Conservation (phyloP, 2,113 vertebrate genomes). For the Tautogolabrus adspersus region DNA sequence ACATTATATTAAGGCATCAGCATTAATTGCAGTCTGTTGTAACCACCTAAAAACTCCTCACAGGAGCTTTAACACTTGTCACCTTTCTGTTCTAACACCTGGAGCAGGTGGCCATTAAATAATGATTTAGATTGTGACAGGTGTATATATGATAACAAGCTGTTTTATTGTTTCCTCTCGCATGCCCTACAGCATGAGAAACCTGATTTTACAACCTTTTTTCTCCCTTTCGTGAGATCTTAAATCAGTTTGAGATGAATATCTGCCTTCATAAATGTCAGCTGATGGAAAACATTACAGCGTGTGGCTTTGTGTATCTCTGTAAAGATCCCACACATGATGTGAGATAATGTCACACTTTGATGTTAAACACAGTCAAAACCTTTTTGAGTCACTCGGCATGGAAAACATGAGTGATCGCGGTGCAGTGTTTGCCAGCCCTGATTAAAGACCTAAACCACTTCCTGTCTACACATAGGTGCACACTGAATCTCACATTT, state of each 20-base stretch:
- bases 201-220: conserved; percentile 16
- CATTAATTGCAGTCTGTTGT: too few species aligned
- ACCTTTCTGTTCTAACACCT: too few species aligned
- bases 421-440: conserved; percentile 50
- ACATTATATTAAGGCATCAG: too few species aligned
- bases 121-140: background rate
- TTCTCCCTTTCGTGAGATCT: conserved; percentile 25
- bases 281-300: conserved; percentile 71
- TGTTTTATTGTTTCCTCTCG: conserved; percentile 5
- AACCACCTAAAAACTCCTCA: too few species aligned
- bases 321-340: conserved; percentile 34
- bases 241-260: conserved; percentile 18
- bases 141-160: background rate
- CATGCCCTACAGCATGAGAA: conserved; percentile 14
- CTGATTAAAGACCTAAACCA: conserved; percentile 72
- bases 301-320: conserved; percentile 42
- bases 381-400: conserved; percentile 13
- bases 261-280: conserved; percentile 66
- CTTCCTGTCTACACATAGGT: conserved; percentile 77
- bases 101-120: conserved; percentile 22
- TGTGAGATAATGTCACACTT: conserved; percentile 69
- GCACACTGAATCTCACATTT: conserved; percentile 56
- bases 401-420: conserved; percentile 80
- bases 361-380: conserved; percentile 50
- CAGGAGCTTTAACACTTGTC: too few species aligned